Percentiles rank a stretch among this genome's conserved stretches.
These are phyloP conservation scores for Pipistrellus kuhlii DNA, from an alignment of 2,797 vertebrate species.

Conservation along the genomic window DNA sequence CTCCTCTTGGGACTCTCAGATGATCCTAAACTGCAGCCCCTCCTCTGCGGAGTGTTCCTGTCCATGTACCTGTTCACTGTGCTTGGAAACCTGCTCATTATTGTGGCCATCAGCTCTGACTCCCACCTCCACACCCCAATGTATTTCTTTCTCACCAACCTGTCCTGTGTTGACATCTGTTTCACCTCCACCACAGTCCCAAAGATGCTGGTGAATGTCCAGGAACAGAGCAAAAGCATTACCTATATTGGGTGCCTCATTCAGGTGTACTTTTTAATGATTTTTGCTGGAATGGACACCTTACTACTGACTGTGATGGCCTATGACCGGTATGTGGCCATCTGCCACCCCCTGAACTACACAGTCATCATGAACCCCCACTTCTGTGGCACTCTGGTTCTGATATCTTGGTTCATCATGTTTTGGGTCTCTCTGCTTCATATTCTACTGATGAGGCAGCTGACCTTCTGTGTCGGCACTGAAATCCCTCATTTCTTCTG, in stretches of 20 bases:
- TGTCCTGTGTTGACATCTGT: not conserved
- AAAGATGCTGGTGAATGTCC: not conserved
- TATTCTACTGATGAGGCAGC: not conserved
- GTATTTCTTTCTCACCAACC: too few species aligned
- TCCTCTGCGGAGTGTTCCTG: not conserved
- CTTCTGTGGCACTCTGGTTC: not conserved
- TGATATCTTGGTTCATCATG: not conserved
- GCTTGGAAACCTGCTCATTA: not conserved
- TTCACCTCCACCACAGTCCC: not conserved
- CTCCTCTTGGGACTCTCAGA: constrained; percentile 32
- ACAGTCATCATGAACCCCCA: not conserved
- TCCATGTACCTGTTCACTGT: not conserved
- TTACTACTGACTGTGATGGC: not conserved
- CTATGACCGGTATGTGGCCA: not conserved
- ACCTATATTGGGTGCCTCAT: not conserved
- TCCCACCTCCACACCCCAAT: too few species aligned
- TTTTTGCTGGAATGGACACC: not conserved
- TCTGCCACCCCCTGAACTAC: not conserved
- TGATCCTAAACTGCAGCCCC: not conserved
- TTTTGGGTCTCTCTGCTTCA: not conserved
- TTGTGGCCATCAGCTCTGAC: too few species aligned
- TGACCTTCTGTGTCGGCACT: not conserved
- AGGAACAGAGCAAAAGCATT: not conserved
- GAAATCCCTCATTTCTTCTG: not conserved
- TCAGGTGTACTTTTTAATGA: not conserved